These are phyloP conservation scores for Zygaena filipendulae DNA, from an alignment of 2,888 invertebrate genomes.

Conservation along the genomic window DNA sequence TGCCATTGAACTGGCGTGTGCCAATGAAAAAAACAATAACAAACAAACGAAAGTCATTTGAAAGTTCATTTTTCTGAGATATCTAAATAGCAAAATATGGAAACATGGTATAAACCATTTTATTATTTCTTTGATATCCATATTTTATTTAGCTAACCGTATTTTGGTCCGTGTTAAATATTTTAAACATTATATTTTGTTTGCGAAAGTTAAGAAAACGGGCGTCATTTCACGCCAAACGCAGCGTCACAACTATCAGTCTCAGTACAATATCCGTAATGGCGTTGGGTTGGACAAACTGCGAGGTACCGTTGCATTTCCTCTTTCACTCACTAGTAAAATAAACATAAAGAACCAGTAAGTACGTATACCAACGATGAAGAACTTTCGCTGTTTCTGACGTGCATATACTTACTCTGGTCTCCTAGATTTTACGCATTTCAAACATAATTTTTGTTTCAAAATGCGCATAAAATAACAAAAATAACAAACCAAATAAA, in stretches of 20 bases:
- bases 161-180: conserved; percentile 11
- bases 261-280: too few species aligned
- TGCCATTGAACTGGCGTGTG: conserved; percentile 29
- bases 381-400: too few species aligned
- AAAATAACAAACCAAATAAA: too few species aligned
- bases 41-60: conserved; percentile 31
- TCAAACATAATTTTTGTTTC: too few species aligned
- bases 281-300: too few species aligned
- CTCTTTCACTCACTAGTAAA: conserved; percentile 50
- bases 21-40: conserved; percentile 46
- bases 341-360: too few species aligned
- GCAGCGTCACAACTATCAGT: conserved; percentile 29
- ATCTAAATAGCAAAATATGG: conserved; percentile 35
- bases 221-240: conserved; percentile 34
- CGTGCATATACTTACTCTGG: too few species aligned
- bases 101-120: conserved; percentile 62
- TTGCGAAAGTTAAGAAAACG: conserved; percentile 12
- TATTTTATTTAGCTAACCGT: conserved; percentile 22
- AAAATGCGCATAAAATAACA: too few species aligned
- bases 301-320: conserved; percentile 30
- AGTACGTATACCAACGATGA: too few species aligned
- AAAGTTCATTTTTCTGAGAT: conserved; percentile 24
- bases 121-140: conserved; percentile 60
- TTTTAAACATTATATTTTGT: conserved; percentile 10
- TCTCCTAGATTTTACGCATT: too few species aligned